phyloP scores from a whole-genome alignment of 2,888 invertebrate genomes.

The Rutpela maculata region DNA sequence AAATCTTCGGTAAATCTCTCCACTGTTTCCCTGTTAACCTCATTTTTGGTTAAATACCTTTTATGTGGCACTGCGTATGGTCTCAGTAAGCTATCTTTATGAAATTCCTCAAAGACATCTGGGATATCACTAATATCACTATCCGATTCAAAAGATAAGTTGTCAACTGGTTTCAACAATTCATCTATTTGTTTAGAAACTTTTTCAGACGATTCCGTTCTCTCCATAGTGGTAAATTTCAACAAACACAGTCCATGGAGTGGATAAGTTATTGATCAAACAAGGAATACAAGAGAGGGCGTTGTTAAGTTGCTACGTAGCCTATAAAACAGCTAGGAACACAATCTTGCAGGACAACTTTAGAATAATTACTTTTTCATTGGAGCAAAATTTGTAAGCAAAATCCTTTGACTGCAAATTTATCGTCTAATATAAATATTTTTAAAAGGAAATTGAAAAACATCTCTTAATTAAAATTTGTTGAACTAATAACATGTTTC shows the following conservation, averaged over 20 bases:
- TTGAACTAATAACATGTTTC: too few relatives aligned
- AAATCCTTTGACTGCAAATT: too few relatives aligned
- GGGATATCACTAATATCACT: conserved; percentile 60
- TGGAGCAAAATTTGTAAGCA: too few relatives aligned
- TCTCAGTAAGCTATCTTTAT: conserved; percentile 59
- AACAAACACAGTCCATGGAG: background rate
- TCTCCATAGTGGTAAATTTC: too few relatives aligned
- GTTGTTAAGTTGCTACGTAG: too few relatives aligned
- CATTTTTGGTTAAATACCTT: conserved; percentile 61
- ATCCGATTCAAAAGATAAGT: conserved; percentile 56
- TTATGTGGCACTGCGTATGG: conserved; percentile 52
- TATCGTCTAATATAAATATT: too few relatives aligned
- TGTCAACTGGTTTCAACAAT: conserved; percentile 54
- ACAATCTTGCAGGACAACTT: too few relatives aligned
- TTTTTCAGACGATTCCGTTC: too few relatives aligned
- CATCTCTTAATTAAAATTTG: too few relatives aligned
- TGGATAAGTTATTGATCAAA: background rate
- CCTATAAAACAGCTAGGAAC: too few relatives aligned
- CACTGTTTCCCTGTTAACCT: conserved; percentile 63
- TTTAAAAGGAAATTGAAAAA: too few relatives aligned
- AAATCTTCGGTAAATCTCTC: conserved; percentile 65
- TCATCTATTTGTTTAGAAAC: conserved; percentile 43
- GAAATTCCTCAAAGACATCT: conserved; percentile 64
- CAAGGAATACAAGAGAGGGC: background rate
- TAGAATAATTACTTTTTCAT: too few relatives aligned